Percentiles rank a stretch among this genome's conserved stretches.
Conservation (phyloP, 2,113 vertebrate species). For the Junco hyemalis region DNA sequence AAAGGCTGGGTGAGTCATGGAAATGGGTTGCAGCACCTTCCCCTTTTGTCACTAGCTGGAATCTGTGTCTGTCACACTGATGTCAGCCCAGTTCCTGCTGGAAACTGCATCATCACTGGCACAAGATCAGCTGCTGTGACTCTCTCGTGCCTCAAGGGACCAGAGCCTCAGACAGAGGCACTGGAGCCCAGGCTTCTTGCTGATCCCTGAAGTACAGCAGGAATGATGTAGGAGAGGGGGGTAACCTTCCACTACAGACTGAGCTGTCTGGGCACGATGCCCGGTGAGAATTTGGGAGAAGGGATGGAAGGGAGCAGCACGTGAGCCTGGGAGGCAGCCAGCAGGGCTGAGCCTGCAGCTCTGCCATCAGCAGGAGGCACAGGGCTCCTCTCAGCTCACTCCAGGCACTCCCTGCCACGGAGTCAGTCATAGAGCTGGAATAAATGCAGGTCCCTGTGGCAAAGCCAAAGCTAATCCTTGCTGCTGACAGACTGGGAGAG, state of each 20-base stretch:
- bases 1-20: neutral
- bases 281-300: neutral
- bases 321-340: rapidly evolving
- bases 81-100: neutral
- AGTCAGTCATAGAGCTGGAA: neutral
- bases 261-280: neutral
- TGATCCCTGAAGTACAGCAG: neutral
- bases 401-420: neutral
- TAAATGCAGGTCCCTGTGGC: neutral
- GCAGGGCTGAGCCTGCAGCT: neutral
- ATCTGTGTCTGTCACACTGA: neutral
- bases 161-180: rapidly evolving
- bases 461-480: neutral
- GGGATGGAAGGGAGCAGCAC: neutral
- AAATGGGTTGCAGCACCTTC: neutral
- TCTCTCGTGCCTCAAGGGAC: neutral
- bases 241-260: neutral
- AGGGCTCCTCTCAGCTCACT: neutral
- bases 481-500: neutral
- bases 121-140: neutral
- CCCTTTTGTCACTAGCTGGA: neutral
- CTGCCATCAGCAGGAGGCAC: neutral
- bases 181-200: neutral
- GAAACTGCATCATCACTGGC: neutral
- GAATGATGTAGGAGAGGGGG: neutral